Percentiles rank a stretch among this genome's conserved stretches.
Evolutionary conservation across 2,113 vertebrate species (phyloP).

Genomic region (Hipposideros armiger): DNA sequence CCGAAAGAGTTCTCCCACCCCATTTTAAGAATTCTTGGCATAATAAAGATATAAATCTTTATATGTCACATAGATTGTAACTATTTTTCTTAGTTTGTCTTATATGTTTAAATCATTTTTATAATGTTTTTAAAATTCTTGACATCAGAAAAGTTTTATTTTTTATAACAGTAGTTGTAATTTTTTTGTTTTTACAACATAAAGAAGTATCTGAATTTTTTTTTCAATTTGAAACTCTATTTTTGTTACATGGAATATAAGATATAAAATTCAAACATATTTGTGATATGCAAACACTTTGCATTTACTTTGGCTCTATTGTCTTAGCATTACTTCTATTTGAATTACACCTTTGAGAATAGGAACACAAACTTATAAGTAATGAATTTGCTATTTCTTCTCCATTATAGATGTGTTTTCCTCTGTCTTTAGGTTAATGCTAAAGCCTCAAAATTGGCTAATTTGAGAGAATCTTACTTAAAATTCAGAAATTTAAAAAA

Average conservation of each 20-base stretch:
- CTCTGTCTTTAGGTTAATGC: neutral
- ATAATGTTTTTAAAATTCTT: neutral
- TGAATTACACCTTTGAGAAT: constrained; percentile 37
- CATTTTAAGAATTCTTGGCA: neutral
- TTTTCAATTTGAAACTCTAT: neutral
- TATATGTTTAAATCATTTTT: neutral
- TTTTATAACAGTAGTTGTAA: neutral
- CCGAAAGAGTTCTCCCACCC: neutral
- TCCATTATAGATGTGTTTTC: neutral
- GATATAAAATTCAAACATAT: neutral
- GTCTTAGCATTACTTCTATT: neutral
- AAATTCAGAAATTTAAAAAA: constrained; percentile 56
- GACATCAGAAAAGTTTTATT: neutral
- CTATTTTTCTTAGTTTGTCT: neutral
- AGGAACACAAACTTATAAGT: neutral
- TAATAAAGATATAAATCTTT: neutral
- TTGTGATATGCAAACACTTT: neutral
- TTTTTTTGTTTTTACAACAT: neutral
- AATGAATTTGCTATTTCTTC: constrained; percentile 49
- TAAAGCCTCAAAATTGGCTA: neutral
- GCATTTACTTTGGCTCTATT: neutral
- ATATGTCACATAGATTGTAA: neutral
- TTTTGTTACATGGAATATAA: constrained; percentile 27
- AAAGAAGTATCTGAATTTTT: neutral
- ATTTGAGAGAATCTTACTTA: constrained; percentile 13